Conservation (phyloP, 2,888 invertebrate genomes). For the Trisateles emortualis region DNA sequence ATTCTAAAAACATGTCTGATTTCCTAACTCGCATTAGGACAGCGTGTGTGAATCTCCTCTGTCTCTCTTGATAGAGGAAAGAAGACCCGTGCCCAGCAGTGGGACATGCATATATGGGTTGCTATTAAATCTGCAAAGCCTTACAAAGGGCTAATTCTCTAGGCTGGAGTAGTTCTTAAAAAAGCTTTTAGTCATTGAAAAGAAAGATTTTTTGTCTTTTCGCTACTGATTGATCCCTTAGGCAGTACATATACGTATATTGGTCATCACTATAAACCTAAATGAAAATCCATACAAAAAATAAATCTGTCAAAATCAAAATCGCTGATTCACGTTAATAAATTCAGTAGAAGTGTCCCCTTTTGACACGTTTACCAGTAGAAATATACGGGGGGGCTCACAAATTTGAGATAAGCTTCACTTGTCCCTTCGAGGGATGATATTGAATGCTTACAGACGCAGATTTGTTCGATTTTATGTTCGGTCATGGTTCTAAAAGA, state of each 20-base stretch:
- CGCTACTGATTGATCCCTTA: neutral
- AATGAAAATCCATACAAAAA: conserved; percentile 45
- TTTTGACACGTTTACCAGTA: conserved; percentile 48
- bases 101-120: too few species aligned
- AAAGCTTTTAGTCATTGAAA: too few species aligned
- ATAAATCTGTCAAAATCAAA: conserved; percentile 49
- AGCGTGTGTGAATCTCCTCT: too few species aligned
- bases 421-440: conserved; percentile 35
- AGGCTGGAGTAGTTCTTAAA: too few species aligned
- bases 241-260: neutral
- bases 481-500: conserved; percentile 18
- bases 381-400: conserved; percentile 46
- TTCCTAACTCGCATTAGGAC: too few species aligned
- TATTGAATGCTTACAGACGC: conserved; percentile 45
- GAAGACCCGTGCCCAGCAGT: too few species aligned
- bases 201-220: too few species aligned
- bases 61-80: too few species aligned
- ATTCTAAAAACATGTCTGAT: too few species aligned
- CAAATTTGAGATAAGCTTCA: conserved; percentile 40
- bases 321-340: conserved; percentile 51
- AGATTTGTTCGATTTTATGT: conserved; percentile 39
- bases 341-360: conserved; percentile 46
- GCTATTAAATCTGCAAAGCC: too few species aligned
- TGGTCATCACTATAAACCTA: conserved; percentile 26
- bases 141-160: too few species aligned